Evolutionary conservation across 2,888 invertebrate species (phyloP), one percentile per base, ranked within the genome.

Genomic region (Sminthurides aquaticus): DNA sequence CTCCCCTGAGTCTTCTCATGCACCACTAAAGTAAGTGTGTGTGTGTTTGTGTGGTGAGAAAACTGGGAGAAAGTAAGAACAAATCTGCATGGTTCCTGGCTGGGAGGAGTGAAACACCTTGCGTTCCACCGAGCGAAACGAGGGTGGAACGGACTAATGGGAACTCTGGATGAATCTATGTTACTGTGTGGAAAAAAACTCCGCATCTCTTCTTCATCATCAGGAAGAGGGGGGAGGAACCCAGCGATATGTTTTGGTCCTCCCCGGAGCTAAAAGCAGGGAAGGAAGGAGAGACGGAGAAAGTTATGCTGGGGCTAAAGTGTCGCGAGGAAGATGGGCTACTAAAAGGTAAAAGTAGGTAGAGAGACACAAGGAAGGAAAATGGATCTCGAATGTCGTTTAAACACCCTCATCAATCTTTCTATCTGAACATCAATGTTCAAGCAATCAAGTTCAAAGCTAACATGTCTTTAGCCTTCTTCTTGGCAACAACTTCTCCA

Each of bases 391-490:
- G 49, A 49, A 25, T 49, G 60, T 49, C 27, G 49, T 56, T 43
- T 48, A 26, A 52, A 49, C 57, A 29, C 54, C 64, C 58, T 64
- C 64, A 64, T 64, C 64, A 64, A 64, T 64, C 64, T 64, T 59
- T 58, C 64, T 29, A 64, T 64, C 64, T 64, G 43, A 34, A 34
- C 43, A 34, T 34, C 43, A 34, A 34, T 34, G 43, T 34, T 34
- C 43, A 34, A 34, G 43, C 43, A 34, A 34, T 34, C 43, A 34
- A 34, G 43, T 34, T 34, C 43, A 34, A 34, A 34, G 43, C 43
- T 34, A 34, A 34, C 43, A 34, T 34, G 43, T 34, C 43, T 34
- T 34, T 34, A 15, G 43, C 15, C 43, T 34, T 34, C n/a, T n/a
- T n/a, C n/a, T 34, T 34, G 43, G 43, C 43, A 34, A 15, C 43